phyloP scores from a whole-genome alignment of 2,797 vertebrate species.

The Tadarida brasiliensis region DNA sequence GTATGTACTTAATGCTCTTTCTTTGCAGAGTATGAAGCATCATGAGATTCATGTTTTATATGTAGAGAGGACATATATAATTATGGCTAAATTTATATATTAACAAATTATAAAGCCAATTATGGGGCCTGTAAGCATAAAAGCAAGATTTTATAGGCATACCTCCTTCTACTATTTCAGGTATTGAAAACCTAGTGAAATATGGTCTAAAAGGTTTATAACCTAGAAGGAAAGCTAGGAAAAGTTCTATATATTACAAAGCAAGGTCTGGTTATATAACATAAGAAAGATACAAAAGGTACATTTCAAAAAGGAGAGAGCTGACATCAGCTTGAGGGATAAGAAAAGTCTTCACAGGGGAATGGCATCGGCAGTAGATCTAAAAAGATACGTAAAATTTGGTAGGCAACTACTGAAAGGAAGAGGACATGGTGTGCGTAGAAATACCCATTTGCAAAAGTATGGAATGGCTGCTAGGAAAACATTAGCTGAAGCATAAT shows the following conservation, averaged over 20 bases:
- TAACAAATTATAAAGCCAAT: neutral
- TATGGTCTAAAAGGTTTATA: neutral
- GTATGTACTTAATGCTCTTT: slow-evolving; percentile 6
- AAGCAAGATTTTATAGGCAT: neutral
- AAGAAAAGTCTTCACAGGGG: neutral
- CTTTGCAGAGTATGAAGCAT: neutral
- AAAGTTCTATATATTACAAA: neutral
- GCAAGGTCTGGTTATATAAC: neutral
- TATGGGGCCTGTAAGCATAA: slow-evolving; percentile 28
- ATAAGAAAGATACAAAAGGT: neutral
- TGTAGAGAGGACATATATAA: slow-evolving; percentile 3
- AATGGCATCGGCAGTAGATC: neutral
- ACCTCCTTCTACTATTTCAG: neutral
- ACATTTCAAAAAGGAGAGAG: neutral
- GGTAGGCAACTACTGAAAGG: neutral
- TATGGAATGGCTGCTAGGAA: neutral
- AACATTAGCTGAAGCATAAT: neutral
- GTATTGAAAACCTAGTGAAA: neutral
- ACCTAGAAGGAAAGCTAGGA: slow-evolving; percentile 6
- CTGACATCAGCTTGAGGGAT: neutral
- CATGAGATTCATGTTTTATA: slow-evolving; percentile 13
- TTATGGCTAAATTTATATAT: slow-evolving; percentile 24
- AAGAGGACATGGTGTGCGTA: neutral
- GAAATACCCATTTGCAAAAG: neutral
- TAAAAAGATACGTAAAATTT: neutral